Evolutionary conservation across 2,888 invertebrate genomes (phyloP), one percentile per base, ranked within the genome.

Genomic region (Apodemia zela): DNA sequence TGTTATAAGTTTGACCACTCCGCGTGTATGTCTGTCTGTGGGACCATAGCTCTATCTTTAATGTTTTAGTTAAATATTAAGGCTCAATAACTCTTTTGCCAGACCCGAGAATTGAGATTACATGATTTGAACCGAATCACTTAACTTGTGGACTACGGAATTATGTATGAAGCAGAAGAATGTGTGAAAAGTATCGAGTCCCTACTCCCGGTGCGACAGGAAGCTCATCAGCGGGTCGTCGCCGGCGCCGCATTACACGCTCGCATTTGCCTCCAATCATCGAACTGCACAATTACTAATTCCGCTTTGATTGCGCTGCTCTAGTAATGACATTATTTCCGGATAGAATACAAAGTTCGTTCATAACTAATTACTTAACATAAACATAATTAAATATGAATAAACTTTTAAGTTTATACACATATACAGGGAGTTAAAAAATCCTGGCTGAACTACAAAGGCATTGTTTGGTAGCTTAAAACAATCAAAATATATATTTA

Each of bases 261-360:
- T 42, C 15, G 42, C 15, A 42, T 42, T 42, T 42, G 15, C 54
- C 18, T 25, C 33, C 4, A 15, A 17, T 58, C 58, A 15, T 58
- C 35, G 17, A 35, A 35, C 29, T 58, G 58, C 1, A 13, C 54
- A 25, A 25, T 57, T 13, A 42, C 15, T 42, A 42, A 42, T 42
- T 42, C 42, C 42, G 42, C 42, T 15, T 42, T 42, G 42, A 42
- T 42, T 42, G 42, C 42, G 15, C 42, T 6, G 42, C 42, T 42
- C 15, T 15, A 15, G 15, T 42, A 42, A 60, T 60, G 45, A 60
- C 60, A 45, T 60, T 60, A 45, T 45, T 45, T 21, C 60, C 60
- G 60, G 60, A 42, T 42, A 42, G 5, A 5, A 15, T 10, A 42
- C 42, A 15, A 1, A 42, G 15, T 15, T 15, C 42, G 5, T 13